Evolutionary conservation across 2,797 vertebrate species (phyloP).

Genomic region (Notoglanidium macrostoma): DNA sequence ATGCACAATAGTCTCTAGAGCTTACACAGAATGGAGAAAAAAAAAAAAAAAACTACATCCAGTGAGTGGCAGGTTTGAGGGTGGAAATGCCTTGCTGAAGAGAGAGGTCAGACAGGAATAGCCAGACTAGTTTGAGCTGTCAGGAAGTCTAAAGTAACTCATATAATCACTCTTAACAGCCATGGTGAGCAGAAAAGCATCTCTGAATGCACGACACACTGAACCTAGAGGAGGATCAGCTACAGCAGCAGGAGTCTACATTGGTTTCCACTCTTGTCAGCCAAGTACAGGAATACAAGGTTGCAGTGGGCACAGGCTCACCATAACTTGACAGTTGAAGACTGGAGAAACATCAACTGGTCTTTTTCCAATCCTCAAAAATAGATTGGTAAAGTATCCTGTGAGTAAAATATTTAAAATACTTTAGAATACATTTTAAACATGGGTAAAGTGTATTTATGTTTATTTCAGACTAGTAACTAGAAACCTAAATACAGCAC

Average conservation of each 20-base stretch:
- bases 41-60: not conserved
- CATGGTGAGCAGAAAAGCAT: not conserved
- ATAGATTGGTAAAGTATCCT: not conserved
- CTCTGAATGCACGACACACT: not conserved
- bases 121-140: not conserved
- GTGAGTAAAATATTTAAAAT: not conserved
- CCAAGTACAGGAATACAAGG: not conserved
- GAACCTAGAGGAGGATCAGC: not conserved
- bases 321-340: not conserved
- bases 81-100: not conserved
- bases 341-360: not conserved
- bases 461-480: not conserved
- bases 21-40: not conserved
- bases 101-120: not conserved
- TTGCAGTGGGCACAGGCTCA: not conserved
- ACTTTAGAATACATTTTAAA: not conserved
- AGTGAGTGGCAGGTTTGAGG: not conserved
- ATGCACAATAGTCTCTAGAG: not conserved
- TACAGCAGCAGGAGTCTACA: not conserved
- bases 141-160: not conserved
- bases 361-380: not conserved
- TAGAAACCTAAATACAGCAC: not conserved
- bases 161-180: not conserved
- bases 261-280: not conserved
- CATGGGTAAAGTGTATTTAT: not conserved